Conservation (phyloP, 2,797 vertebrate species). For the Hyperoplus immaculatus region DNA sequence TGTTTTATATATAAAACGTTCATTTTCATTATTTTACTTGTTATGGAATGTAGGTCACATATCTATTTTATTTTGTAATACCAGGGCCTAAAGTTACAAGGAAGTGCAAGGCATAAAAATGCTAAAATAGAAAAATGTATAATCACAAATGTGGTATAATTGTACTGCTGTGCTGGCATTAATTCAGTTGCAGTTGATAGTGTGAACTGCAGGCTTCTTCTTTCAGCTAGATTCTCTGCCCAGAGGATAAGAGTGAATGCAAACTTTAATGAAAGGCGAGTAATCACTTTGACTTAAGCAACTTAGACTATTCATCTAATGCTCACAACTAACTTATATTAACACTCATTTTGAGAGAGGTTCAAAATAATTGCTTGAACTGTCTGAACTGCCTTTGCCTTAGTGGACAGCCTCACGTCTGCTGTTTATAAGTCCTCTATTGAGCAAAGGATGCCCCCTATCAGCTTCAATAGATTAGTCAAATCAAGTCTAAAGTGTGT, state of each 20-base stretch:
- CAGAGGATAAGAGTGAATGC: slow-evolving; percentile 8
- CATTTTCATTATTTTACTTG: background rate
- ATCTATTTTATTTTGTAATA: background rate
- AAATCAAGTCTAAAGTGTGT: slow-evolving; percentile 38
- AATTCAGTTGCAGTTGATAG: slow-evolving; percentile 3
- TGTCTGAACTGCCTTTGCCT: background rate
- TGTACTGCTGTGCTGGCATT: background rate
- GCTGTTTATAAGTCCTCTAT: slow-evolving; percentile 9
- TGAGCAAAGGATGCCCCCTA: slow-evolving; percentile 44
- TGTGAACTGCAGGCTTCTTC: background rate
- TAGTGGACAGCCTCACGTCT: slow-evolving; percentile 22
- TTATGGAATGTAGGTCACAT: background rate
- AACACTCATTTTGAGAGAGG: slow-evolving; percentile 8
- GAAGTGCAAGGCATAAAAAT: background rate
- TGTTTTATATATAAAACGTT: too few species aligned
- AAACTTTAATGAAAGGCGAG: slow-evolving; percentile 27
- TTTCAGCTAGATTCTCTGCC: slow-evolving; percentile 14
- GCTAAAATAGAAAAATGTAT: background rate
- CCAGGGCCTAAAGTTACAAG: background rate
- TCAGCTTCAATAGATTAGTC: slow-evolving; percentile 31
- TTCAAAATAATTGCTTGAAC: slow-evolving; percentile 10
- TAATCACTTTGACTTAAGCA: slow-evolving; percentile 48
- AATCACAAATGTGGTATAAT: background rate
- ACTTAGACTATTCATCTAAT: background rate
- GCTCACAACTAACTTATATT: slow-evolving; percentile 3